Evolutionary conservation across 2,888 invertebrate genomes (phyloP).

Genomic region (Gnatocerus cornutus): DNA sequence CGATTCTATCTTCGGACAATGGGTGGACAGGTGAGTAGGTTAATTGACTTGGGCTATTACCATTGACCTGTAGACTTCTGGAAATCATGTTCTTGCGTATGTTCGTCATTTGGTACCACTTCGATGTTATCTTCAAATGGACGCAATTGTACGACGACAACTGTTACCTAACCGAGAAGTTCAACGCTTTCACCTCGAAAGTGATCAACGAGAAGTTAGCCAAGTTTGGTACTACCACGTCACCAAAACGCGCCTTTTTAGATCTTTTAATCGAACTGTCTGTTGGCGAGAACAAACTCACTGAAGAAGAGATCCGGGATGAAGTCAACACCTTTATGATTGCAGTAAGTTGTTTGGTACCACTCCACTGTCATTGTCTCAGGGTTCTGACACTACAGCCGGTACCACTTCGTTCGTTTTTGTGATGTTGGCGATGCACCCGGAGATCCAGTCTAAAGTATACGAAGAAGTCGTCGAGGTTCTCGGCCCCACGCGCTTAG

Average conservation of each 20-base stretch:
- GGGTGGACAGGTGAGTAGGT: conserved; percentile 49
- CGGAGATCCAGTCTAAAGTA: not conserved
- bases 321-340: conserved; percentile 51
- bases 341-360: conserved; percentile 44
- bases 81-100: conserved; percentile 10
- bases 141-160: conserved; percentile 9
- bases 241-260: not conserved
- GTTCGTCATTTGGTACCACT: conserved; percentile 18
- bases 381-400: conserved; percentile 51
- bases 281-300: conserved; percentile 20
- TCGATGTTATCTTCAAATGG: conserved; percentile 11
- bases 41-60: not conserved
- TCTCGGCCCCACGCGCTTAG: conserved; percentile 25
- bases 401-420: not conserved
- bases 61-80: not conserved
- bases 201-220: not conserved
- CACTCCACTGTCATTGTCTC: not conserved
- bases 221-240: not conserved
- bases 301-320: conserved; percentile 44
- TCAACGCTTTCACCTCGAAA: not conserved
- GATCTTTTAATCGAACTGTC: conserved; percentile 6
- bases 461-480: conserved; percentile 46
- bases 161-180: not conserved
- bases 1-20: conserved; percentile 72
- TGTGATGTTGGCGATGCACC: not conserved